Base-by-base conservation (phyloP, 2,113 vertebrate genomes). In the Phyllostomus discolor region DNA sequence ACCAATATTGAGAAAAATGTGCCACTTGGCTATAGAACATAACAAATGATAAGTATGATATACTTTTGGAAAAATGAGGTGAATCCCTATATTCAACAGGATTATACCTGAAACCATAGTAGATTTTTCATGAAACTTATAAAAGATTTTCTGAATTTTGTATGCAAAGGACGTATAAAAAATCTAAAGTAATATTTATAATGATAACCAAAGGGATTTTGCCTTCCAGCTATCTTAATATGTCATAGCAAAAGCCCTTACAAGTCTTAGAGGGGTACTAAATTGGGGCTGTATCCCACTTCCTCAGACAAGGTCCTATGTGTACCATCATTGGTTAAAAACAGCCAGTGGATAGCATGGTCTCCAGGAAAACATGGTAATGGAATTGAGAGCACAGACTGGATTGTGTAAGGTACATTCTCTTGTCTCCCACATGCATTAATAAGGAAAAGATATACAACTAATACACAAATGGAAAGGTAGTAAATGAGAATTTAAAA, bases 281-380 rank as follows among this genome's bases (percentile, higher is more conserved):
- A 43, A 10, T 38, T 57, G 9, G 4, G 20, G 28, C 4, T 69
- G 2, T 48, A n/a, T 10, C 10, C 35, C 5, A 43, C 0, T 4
- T 78, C 17, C 52, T 35, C 41, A 41, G 16, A 48, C 2, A 54
- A 54, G 1, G 1, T 50, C 22, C 8, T 57, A 3, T 79, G 19
- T 38, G 48, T 41, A 35, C 7, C 14, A 6, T 67, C 15, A 10
- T 10, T 41, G 11, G 7, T n/a, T 83, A 10, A 7, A 9, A 69
- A 15, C 1, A 69, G 22, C 10, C 10, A 33, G 4, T 7, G 11
- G 8, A 31, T 59, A 24, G 1, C 4, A 4, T 14, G 17, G 2
- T 6, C 41, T 70, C 64, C 0, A 0, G 10, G 38, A 52, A 87
- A 79, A 59, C 4, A 4, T 22, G 4, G 22, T 14, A 2, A 31